These are phyloP conservation scores for Acropternis orthonyx DNA, from an alignment of 2,797 vertebrate genomes.

Conservation along the genomic window DNA sequence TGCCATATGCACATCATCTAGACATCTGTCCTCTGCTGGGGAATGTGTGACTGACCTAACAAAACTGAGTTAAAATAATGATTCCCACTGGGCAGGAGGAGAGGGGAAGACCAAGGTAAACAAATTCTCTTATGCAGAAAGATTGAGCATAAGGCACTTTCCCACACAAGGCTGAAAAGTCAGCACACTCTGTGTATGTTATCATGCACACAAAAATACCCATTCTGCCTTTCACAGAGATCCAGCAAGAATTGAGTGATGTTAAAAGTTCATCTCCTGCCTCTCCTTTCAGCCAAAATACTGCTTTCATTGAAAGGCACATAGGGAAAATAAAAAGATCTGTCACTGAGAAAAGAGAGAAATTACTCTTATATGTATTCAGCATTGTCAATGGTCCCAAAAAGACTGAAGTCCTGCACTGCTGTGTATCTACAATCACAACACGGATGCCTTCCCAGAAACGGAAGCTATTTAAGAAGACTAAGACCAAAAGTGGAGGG, in stretches of 20 bases:
- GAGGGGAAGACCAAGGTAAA: neutral
- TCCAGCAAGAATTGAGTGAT: neutral
- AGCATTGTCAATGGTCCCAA: neutral
- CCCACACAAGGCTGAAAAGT: neutral
- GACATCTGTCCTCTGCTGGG: neutral
- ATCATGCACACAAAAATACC: neutral
- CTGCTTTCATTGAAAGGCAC: neutral
- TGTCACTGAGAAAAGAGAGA: neutral
- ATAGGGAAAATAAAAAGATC: neutral
- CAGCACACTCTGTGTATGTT: neutral
- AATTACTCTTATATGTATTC: neutral
- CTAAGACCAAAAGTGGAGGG: neutral
- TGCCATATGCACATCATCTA: neutral
- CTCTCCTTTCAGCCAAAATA: neutral
- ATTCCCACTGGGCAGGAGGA: neutral
- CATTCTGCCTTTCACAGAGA: neutral
- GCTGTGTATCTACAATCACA: neutral
- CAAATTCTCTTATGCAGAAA: neutral
- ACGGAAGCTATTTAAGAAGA: neutral
- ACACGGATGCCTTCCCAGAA: neutral
- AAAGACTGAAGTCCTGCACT: neutral
- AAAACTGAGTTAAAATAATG: neutral
- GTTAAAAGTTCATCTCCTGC: neutral
- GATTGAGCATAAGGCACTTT: neutral
- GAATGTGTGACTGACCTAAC: rapidly evolving